phyloP scores from a whole-genome alignment of 2,888 invertebrate species.

The Eristalis pertinax region DNA sequence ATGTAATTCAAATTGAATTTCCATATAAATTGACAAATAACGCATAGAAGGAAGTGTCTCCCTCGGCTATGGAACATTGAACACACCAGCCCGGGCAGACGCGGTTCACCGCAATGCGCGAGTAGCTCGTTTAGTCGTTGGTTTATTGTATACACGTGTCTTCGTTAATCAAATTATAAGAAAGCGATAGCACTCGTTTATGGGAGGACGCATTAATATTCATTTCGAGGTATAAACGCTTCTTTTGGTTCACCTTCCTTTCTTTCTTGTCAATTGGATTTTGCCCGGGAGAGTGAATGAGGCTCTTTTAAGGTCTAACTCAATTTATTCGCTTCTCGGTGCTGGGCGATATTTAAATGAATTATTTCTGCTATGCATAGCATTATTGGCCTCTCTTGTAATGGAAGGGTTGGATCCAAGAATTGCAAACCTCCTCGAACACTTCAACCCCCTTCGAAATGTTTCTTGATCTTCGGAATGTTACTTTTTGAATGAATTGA shows the following conservation, averaged over 20 bases:
- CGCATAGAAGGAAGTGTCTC: constrained; percentile 46
- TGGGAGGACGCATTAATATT: constrained; percentile 49
- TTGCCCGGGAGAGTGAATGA: neutral
- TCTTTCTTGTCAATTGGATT: neutral
- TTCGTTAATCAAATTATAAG: constrained; percentile 62
- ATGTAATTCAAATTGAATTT: constrained; percentile 69
- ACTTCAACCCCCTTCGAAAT: too few species aligned
- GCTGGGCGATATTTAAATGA: neutral
- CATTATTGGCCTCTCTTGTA: neutral
- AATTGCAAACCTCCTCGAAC: neutral
- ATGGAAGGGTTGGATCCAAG: neutral
- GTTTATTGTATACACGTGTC: constrained; percentile 62
- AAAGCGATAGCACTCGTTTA: constrained; percentile 55
- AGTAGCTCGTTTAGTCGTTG: constrained; percentile 35
- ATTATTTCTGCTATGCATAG: neutral
- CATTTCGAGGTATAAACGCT: constrained; percentile 17
- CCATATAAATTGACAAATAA: constrained; percentile 70
- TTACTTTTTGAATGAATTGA: too few species aligned
- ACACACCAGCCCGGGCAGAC: constrained; percentile 10
- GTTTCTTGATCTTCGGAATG: too few species aligned
- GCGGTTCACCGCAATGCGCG: constrained; percentile 11
- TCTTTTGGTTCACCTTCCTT: neutral
- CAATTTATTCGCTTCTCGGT: neutral
- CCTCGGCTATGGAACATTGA: constrained; percentile 44
- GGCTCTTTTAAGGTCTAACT: neutral